A percentile compares a stretch with the other conserved stretches of the same genome.
phyloP scores from a whole-genome alignment of 2,797 vertebrate species.

The Mionectes olivaceus region DNA sequence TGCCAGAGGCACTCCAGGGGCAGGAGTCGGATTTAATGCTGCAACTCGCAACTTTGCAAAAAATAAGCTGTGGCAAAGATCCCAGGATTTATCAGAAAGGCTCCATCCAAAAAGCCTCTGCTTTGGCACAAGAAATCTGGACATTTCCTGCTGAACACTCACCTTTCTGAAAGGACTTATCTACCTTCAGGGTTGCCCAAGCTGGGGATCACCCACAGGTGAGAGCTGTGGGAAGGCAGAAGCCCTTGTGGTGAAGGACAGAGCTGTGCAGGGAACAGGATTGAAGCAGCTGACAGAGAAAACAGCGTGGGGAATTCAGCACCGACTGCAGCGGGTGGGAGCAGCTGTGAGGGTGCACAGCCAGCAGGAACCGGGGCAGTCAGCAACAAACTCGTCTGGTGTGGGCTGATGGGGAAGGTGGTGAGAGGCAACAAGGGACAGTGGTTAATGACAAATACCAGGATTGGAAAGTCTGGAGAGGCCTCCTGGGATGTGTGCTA shows the following conservation, averaged over 20 bases:
- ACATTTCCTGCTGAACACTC: neutral
- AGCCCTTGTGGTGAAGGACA: fast-evolving
- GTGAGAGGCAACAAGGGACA: neutral
- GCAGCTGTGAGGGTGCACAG: neutral
- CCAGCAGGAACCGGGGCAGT: neutral
- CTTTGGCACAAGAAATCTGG: neutral
- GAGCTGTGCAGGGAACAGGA: neutral
- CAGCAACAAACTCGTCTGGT: neutral
- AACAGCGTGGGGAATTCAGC: fast-evolving
- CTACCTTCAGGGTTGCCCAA: neutral
- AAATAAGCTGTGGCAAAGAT: neutral
- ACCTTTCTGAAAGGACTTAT: neutral
- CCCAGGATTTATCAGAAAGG: neutral
- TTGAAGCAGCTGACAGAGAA: neutral
- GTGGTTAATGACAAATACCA: neutral
- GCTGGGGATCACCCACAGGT: neutral
- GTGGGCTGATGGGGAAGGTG: neutral
- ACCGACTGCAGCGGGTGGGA: neutral
- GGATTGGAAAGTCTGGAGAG: neutral
- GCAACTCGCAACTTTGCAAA: neutral
- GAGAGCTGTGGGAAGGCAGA: neutral
- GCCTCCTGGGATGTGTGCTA: neutral
- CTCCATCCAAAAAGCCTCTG: neutral
- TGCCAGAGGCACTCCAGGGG: neutral
- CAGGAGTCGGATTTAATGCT: neutral